A percentile compares a stretch with the other conserved stretches of the same genome.
Evolutionary conservation across 2,888 invertebrate genomes (phyloP).

Genomic region (Cotesia congregata): DNA sequence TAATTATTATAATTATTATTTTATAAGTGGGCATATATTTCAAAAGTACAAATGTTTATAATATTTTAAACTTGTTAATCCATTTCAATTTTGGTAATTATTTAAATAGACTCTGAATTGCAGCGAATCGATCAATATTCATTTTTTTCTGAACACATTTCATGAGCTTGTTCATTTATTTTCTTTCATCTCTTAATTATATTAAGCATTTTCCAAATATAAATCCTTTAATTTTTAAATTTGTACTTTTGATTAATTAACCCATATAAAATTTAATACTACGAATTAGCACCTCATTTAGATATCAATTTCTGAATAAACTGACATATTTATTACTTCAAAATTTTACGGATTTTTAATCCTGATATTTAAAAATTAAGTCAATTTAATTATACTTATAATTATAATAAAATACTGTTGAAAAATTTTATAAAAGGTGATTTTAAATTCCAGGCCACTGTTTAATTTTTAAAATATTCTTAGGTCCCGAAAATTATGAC

Average conservation of each 20-base stretch:
- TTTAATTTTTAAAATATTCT: background rate
- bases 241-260: background rate
- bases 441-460: background rate
- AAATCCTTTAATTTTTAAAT: background rate
- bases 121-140: too few relatives aligned
- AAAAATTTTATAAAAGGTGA: background rate
- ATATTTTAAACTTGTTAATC: background rate
- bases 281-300: background rate
- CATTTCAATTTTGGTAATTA: too few relatives aligned
- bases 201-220: background rate
- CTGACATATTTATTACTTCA: background rate
- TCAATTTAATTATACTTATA: background rate
- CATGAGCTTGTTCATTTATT: too few relatives aligned
- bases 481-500: constrained; percentile 9
- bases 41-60: background rate
- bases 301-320: background rate
- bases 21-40: background rate
- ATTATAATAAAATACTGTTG: background rate
- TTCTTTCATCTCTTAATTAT: too few relatives aligned
- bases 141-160: too few relatives aligned
- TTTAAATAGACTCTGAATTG: too few relatives aligned
- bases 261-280: background rate
- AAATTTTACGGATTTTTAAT: background rate
- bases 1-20: constrained; percentile 6
- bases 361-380: background rate